Evolutionary conservation across 2,797 vertebrate genomes (phyloP).

Genomic region (Phylloscopus collybita): DNA sequence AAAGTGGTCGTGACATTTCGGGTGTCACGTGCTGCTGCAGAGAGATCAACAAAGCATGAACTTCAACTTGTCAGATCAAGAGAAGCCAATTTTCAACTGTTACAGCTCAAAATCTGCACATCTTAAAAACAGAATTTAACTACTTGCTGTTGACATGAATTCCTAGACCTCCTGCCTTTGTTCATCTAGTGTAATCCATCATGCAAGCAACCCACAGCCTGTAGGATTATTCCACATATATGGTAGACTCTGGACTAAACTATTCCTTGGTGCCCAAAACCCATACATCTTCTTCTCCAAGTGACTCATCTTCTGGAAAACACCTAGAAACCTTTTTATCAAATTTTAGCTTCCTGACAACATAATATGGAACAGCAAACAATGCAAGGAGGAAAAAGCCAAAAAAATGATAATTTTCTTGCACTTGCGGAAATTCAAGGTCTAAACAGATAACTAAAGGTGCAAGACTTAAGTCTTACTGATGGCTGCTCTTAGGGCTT

Average conservation of each 20-base stretch:
- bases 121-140: constrained; percentile 1
- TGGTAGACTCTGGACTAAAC: not conserved
- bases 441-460: constrained; percentile 31
- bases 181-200: not conserved
- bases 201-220: not conserved
- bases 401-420: constrained; percentile 44
- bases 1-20: constrained; percentile 49
- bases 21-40: not conserved
- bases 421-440: constrained; percentile 26
- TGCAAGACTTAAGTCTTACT: constrained; percentile 58
- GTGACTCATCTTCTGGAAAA: not conserved
- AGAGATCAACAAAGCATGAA: constrained; percentile 44
- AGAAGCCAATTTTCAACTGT: constrained; percentile 33
- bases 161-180: not conserved
- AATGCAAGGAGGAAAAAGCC: not conserved
- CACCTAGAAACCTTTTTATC: not conserved
- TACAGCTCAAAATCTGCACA: not conserved
- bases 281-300: not conserved
- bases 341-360: constrained; percentile 22
- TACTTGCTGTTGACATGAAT: not conserved
- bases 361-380: not conserved
- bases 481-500: constrained; percentile 4
- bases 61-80: constrained; percentile 36
- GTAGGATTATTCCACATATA: not conserved
- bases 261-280: not conserved